Evolutionary conservation across 2,888 invertebrate genomes (phyloP).

Genomic region (Siphonodentalium dalli): DNA sequence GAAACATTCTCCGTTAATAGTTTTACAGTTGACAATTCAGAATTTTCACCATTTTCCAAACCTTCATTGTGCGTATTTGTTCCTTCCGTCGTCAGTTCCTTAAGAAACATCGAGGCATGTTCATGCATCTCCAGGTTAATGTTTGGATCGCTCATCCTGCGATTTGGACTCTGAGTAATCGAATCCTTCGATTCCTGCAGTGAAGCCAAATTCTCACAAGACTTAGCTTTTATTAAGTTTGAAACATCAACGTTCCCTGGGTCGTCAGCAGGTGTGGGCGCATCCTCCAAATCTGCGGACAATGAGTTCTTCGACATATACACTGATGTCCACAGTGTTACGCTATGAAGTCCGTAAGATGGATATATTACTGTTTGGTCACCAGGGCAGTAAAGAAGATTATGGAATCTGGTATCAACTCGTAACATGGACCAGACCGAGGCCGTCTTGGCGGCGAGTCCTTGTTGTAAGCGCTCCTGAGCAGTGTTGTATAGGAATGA

Average conservation of each 20-base stretch:
- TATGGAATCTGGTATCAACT: constrained; percentile 74
- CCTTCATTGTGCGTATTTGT: constrained; percentile 28
- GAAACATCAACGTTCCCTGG: constrained; percentile 13
- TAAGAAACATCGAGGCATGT: constrained; percentile 25
- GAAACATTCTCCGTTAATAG: too few relatives aligned
- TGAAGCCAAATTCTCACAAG: constrained; percentile 80
- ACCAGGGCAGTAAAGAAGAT: constrained; percentile 78
- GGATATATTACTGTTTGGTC: constrained; percentile 77
- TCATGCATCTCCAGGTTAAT: constrained; percentile 64
- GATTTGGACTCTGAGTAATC: constrained; percentile 67
- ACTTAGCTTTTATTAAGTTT: constrained; percentile 74
- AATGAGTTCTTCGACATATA: constrained; percentile 73
- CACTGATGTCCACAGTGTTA: constrained; percentile 84
- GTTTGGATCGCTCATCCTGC: constrained; percentile 86
- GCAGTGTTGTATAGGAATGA: constrained; percentile 89
- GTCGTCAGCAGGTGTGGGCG: constrained; percentile 26
- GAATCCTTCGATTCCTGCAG: constrained; percentile 60
- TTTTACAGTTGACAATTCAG: too few relatives aligned
- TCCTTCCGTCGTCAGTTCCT: constrained; percentile 29
- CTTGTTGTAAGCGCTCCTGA: constrained; percentile 47
- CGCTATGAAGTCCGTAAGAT: constrained; percentile 81
- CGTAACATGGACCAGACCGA: constrained; percentile 89
- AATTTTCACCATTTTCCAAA: constrained; percentile 4
- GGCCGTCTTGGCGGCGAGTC: constrained; percentile 68
- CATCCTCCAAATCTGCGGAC: constrained; percentile 46